Percentiles rank a stretch among this genome's conserved stretches.
phyloP scores from a whole-genome alignment of 2,888 invertebrate genomes.

The Eumerus sabulonum region DNA sequence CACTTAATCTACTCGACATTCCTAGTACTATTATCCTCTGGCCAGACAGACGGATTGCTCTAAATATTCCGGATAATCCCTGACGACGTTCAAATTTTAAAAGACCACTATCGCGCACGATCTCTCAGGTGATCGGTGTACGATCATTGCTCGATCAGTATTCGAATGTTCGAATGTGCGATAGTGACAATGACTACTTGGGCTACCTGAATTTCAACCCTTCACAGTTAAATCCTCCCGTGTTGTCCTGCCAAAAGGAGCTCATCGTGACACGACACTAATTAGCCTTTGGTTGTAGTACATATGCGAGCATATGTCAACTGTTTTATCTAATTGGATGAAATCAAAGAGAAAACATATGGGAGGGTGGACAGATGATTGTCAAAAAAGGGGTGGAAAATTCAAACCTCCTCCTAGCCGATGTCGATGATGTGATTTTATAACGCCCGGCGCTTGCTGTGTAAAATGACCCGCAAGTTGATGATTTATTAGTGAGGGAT shows the following conservation, averaged over 20 bases:
- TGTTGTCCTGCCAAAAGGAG: constrained; percentile 6
- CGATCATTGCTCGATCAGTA: constrained; percentile 36
- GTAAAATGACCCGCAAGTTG: constrained; percentile 65
- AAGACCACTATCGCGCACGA: constrained; percentile 7
- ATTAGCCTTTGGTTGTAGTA: background rate
- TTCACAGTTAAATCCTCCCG: constrained; percentile 5
- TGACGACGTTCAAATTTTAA: background rate
- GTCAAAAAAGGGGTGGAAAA: constrained; percentile 63
- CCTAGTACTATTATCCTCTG: constrained; percentile 42
- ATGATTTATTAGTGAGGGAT: constrained; percentile 67
- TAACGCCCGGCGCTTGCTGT: constrained; percentile 16
- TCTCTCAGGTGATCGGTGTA: constrained; percentile 43
- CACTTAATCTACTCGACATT: constrained; percentile 41
- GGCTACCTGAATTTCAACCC: background rate
- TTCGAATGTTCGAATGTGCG: background rate
- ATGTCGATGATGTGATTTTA: background rate
- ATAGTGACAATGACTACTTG: no score
- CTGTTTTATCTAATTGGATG: constrained; percentile 67
- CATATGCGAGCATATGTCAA: constrained; percentile 64
- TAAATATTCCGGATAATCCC: constrained; percentile 63
- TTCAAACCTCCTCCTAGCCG: constrained; percentile 47
- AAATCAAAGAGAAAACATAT: constrained; percentile 67
- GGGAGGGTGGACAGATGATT: constrained; percentile 54
- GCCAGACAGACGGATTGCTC: constrained; percentile 49
- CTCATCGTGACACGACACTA: constrained; percentile 27